These are phyloP conservation scores for Melanotaenia pygmaea DNA, from an alignment of 2,797 vertebrate species.

Conservation along the genomic window DNA sequence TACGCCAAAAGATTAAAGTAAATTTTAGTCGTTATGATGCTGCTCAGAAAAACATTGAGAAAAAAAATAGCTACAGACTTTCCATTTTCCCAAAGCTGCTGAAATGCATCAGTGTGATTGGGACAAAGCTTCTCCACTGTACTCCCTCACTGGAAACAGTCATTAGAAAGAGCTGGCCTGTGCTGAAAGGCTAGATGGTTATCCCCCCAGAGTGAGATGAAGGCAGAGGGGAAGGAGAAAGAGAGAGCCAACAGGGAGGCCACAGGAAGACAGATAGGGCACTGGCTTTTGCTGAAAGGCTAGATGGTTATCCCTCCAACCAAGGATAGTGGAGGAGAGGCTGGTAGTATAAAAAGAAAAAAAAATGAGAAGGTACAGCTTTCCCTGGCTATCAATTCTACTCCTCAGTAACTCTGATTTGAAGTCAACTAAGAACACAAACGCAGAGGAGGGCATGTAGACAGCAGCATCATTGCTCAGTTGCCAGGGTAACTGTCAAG, in stretches of 20 bases:
- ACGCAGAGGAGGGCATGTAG: slow-evolving; percentile 13
- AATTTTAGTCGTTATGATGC: slow-evolving; percentile 14
- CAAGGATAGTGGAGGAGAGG: slow-evolving; percentile 32
- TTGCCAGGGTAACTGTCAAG: background rate
- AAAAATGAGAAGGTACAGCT: slow-evolving; percentile 13
- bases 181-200: slow-evolving; percentile 77
- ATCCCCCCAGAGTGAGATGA: slow-evolving; percentile 60
- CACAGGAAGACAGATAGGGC: slow-evolving; percentile 60
- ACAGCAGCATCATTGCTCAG: slow-evolving; percentile 22
- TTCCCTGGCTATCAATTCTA: slow-evolving; percentile 40
- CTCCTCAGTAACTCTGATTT: slow-evolving; percentile 27
- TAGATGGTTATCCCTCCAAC: slow-evolving; percentile 69
- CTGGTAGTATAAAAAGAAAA: slow-evolving; percentile 15
- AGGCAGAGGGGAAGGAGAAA: slow-evolving; percentile 46
- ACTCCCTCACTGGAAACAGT: slow-evolving; percentile 61
- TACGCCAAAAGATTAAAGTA: slow-evolving; percentile 38
- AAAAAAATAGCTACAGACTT: slow-evolving; percentile 26
- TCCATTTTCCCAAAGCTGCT: slow-evolving; percentile 14
- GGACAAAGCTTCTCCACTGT: slow-evolving; percentile 67
- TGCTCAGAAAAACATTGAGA: background rate
- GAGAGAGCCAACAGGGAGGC: slow-evolving; percentile 35
- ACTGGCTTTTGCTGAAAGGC: slow-evolving; percentile 68
- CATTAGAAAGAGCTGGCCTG: slow-evolving; percentile 69
- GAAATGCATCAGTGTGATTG: slow-evolving; percentile 25
- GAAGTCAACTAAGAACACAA: slow-evolving; percentile 23